Evolutionary conservation across 2,888 invertebrate genomes (phyloP), one percentile per base, ranked within the genome.

Genomic region (Sympetrum striolatum): DNA sequence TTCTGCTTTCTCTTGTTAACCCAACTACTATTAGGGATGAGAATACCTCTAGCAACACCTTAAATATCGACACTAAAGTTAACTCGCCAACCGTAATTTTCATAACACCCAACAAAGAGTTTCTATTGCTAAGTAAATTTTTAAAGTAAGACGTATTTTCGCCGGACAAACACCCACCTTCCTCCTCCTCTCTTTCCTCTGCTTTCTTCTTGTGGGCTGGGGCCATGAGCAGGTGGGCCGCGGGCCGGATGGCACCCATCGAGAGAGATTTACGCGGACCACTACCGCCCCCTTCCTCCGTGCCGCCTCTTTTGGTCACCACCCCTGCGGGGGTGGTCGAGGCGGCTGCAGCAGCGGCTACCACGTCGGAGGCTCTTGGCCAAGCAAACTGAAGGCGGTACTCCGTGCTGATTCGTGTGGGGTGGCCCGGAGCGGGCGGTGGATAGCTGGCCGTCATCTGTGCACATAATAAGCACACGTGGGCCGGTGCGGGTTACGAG

Each of bases 331-430:
- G 94, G 91, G 94, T 95, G 90, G 94, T 94, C 90, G 94, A 94
- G 92, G 94, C 94, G 73, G 64, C 58, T 64, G 90, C 86, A 80
- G 90, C 90, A 39, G 90, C 94, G 92, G 95, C 95, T 93, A 94
- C 94, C 90, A 92, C 90, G n/a, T 80, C 81, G 39, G 91, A 90
- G 94, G 94, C 94, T 93, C 95, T 94, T 92, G 98, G 98, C 98
- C 98, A 98, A 92, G 97, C 97, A 95, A 97, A 98, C 95, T 98
- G 97, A 94, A 98, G 96, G 93, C 97, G 96, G 95, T 98, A 98
- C 95, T 98, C 98, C 92, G 98, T 97, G 95, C 97, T 96, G 94
- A 96, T 96, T 94, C 96, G 96, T 93, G 96, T 95, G 73, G 80
- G 64, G 60, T 64, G 73, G 90, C 90, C 80, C 37, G 91, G 91